Evolutionary conservation across 1,140 invertebrate genomes (phyloP).

Genomic region (Drosophila santomea): DNA sequence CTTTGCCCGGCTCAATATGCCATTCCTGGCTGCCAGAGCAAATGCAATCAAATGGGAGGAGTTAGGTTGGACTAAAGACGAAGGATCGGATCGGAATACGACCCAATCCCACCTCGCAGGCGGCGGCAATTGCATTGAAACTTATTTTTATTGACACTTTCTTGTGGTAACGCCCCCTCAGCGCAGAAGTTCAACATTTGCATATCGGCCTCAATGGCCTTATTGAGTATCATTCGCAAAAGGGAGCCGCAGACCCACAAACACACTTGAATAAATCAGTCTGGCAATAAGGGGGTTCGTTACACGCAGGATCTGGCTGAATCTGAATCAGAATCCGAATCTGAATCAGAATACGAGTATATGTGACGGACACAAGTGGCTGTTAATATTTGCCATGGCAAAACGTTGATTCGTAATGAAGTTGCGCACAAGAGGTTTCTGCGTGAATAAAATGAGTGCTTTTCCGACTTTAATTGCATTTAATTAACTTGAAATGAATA

Average conservation of each 20-base stretch:
- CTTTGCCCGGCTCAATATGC: constrained; percentile 51
- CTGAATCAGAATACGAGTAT: constrained; percentile 1
- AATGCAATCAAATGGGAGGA: constrained; percentile 56
- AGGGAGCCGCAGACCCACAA: neutral
- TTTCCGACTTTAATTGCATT: neutral
- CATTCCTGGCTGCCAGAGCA: constrained; percentile 41
- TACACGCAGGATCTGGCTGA: constrained; percentile 20
- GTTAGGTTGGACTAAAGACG: neutral
- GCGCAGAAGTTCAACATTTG: constrained; percentile 52
- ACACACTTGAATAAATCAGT: constrained; percentile 11
- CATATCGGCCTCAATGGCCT: constrained; percentile 36
- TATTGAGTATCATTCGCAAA: constrained; percentile 12
- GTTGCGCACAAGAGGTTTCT: constrained; percentile 7
- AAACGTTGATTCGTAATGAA: constrained; percentile 16
- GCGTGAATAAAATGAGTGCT: constrained; percentile 11
- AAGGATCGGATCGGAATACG: too few species aligned
- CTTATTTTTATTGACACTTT: constrained; percentile 71
- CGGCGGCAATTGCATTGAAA: constrained; percentile 52
- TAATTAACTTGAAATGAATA: neutral
- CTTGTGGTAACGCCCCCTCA: neutral
- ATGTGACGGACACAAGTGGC: neutral
- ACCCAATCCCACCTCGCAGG: constrained; percentile 8
- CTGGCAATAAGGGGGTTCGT: constrained; percentile 28
- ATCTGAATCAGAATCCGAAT: too few species aligned
- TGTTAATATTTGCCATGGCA: constrained; percentile 3